These are phyloP conservation scores for Odontamblyopus lacepedii DNA, from an alignment of 2,797 vertebrate species.

Conservation along the genomic window DNA sequence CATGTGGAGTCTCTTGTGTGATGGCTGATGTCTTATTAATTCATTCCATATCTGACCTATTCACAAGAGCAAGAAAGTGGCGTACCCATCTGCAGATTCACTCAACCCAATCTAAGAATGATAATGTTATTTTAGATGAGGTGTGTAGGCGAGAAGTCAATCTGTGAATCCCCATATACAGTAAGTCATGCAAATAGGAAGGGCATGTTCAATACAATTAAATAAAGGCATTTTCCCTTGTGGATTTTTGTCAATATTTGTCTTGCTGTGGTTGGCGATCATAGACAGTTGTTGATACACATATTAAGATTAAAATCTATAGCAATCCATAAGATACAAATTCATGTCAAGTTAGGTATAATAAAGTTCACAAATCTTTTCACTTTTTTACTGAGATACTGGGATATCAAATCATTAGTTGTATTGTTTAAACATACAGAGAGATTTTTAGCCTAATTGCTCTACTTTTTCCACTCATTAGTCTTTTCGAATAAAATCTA, in stretches of 20 bases:
- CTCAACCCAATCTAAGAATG: conserved; percentile 59
- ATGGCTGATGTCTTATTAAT: conserved; percentile 63
- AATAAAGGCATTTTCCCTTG: background rate
- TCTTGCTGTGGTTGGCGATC: background rate
- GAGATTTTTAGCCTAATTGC: background rate
- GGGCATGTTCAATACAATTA: background rate
- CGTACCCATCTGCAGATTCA: conserved; percentile 49
- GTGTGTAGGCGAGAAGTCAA: conserved; percentile 50
- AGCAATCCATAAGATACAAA: background rate
- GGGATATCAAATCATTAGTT: background rate
- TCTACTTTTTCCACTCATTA: no score
- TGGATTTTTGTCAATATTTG: background rate
- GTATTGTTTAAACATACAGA: background rate
- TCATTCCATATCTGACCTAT: conserved; percentile 57
- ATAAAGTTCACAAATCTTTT: background rate
- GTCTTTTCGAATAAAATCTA: no score
- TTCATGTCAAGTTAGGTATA: background rate
- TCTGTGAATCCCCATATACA: conserved; percentile 44
- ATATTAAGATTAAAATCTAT: background rate
- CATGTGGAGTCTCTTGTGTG: conserved; percentile 38
- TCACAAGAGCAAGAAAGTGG: conserved; percentile 42
- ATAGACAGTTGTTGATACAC: background rate
- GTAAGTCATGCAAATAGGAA: conserved; percentile 25
- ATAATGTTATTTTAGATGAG: conserved; percentile 62
- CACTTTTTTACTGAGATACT: background rate